Percentiles rank a stretch among this genome's conserved stretches.
Evolutionary conservation across 2,888 invertebrate genomes (phyloP).

Genomic region (Scaptomyza caliginosa): DNA sequence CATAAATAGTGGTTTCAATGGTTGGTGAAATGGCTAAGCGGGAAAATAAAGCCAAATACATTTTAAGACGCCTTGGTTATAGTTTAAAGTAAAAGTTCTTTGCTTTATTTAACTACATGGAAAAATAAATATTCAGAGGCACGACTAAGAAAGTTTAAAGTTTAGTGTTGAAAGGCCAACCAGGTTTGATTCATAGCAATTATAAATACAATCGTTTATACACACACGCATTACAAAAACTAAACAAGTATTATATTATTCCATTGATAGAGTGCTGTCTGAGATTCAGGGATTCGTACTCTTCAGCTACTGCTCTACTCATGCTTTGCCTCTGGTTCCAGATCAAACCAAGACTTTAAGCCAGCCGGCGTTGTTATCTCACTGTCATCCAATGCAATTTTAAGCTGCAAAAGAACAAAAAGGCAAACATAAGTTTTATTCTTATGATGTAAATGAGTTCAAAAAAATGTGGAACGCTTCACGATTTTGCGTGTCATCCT

Average conservation of each 20-base stretch:
- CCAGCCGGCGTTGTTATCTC: slow-evolving; percentile 81
- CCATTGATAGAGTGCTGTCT: slow-evolving; percentile 59
- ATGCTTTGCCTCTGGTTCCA: slow-evolving; percentile 85
- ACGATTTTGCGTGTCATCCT: slow-evolving; percentile 97
- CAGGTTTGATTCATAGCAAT: slow-evolving; percentile 30
- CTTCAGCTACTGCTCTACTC: slow-evolving; percentile 87
- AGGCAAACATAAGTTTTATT: no score
- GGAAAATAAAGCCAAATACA: background rate
- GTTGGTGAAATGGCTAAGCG: background rate
- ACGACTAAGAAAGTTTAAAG: slow-evolving; percentile 67
- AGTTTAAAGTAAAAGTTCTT: slow-evolving; percentile 61
- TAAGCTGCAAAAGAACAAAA: slow-evolving; percentile 64
- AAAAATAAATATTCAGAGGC: slow-evolving; percentile 65
- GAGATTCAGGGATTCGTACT: no score
- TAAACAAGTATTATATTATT: slow-evolving; percentile 52
- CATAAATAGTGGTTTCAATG: accelerated
- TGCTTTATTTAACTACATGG: slow-evolving; percentile 57
- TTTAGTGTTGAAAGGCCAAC: slow-evolving; percentile 31
- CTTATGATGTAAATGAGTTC: background rate
- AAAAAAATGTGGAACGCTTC: slow-evolving; percentile 87
- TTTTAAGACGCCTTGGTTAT: slow-evolving; percentile 9
- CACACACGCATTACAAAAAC: slow-evolving; percentile 56
- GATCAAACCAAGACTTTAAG: slow-evolving; percentile 82
- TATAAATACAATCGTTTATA: slow-evolving; percentile 51
- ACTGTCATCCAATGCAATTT: slow-evolving; percentile 78